Evolutionary conservation across 2,113 vertebrate genomes (phyloP).

Genomic region (Cryptotis parvus): DNA sequence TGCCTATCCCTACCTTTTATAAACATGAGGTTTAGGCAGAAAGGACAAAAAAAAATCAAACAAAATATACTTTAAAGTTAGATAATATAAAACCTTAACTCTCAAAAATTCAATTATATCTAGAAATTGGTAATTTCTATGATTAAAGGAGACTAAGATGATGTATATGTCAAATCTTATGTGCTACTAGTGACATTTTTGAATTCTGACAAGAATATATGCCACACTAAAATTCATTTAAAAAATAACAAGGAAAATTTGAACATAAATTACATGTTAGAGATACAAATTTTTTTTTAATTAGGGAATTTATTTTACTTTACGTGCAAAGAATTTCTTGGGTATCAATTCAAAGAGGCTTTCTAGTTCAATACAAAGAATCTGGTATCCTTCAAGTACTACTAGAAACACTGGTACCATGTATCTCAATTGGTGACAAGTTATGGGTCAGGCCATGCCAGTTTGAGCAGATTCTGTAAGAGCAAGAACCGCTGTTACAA

Average conservation of each 20-base stretch:
- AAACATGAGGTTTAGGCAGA: background rate
- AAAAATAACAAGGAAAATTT: slow-evolving; percentile 29
- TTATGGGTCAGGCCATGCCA: too few species aligned
- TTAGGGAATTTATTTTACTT: too few species aligned
- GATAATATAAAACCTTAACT: background rate
- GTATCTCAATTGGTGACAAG: too few species aligned
- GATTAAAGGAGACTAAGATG: background rate
- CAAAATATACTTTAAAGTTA: slow-evolving; percentile 33
- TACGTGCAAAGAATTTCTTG: too few species aligned
- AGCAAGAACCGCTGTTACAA: too few species aligned
- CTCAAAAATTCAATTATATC: slow-evolving; percentile 6
- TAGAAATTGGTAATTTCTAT: background rate
- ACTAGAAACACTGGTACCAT: too few species aligned
- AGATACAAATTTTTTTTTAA: background rate
- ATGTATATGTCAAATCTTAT: background rate
- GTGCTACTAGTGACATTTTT: background rate
- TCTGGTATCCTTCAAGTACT: too few species aligned
- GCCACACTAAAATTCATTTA: background rate
- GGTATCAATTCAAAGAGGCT: too few species aligned
- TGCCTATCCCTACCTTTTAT: background rate
- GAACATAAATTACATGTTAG: slow-evolving; percentile 5
- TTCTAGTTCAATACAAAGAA: too few species aligned
- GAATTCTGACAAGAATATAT: background rate
- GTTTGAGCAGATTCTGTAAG: too few species aligned
- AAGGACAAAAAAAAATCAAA: background rate